Base-by-base conservation (phyloP, 2,888 invertebrate species). In the Drosophila rubida region DNA sequence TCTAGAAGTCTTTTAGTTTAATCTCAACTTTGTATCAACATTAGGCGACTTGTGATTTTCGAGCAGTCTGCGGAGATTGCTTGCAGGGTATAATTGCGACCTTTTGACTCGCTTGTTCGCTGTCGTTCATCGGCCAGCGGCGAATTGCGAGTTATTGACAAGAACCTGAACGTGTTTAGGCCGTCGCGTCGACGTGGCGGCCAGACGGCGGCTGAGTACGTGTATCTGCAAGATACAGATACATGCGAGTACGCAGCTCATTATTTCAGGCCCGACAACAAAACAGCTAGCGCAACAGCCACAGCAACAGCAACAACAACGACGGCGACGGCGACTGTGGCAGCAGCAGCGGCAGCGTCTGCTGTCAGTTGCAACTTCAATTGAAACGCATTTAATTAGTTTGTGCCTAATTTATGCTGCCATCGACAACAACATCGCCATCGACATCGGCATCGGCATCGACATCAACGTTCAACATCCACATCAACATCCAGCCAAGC, bases 331-430 rank as follows among this genome's bases (percentile, higher is more conserved):
- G 48, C 1, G 32, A 14, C 2, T 9, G 46, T 3, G 30, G 32
- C 16, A 49, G 39, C 25, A 48, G 37, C 53, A 37, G 59, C 72
- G 30, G 32, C 16, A 49, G 39, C 25, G 51, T 42, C 53, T 41
- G 59, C 72, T 76, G 70, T 75, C 66, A 73, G 81, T 66, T 80
- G 66, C 76, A 66, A 73, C 76, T 75, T 73, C 80, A 82, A 80
- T 80, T 80, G 77, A 82, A 80, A 74, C 80, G 83, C 82, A 79
- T 82, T 80, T 80, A 82, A 80, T 80, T 80, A 80, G 80, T 80
- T 82, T 80, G 80, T 79, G 80, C 80, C 77, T 80, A 80, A 80
- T 82, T 80, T 82, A 80, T 79, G 83, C 70, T 82, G 73, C 66
- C 66, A 78, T 77, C 80, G 65, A 49, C 77, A 62, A 48, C 58